Evolutionary conservation across 2,888 invertebrate genomes (phyloP).

Genomic region (Agrochola lota): DNA sequence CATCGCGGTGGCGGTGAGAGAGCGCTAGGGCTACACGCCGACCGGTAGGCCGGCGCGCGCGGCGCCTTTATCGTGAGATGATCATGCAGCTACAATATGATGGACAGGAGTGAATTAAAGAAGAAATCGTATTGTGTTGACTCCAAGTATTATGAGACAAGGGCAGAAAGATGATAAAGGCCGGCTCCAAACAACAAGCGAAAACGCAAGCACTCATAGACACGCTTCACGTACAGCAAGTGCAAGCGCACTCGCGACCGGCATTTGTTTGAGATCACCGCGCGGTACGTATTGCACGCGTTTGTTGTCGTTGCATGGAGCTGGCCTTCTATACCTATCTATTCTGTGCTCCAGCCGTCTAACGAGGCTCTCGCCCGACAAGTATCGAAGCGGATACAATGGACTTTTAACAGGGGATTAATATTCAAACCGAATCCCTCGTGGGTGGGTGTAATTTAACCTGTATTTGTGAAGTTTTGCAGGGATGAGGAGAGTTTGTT

Average conservation of each 20-base stretch:
- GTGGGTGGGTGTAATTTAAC: constrained; percentile 3
- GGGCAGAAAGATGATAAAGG: no score
- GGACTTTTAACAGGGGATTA: constrained; percentile 51
- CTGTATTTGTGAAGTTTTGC: constrained; percentile 22
- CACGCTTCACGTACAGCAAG: background rate
- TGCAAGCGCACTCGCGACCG: background rate
- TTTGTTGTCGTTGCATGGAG: background rate
- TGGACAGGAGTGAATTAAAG: no score
- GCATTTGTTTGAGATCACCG: background rate
- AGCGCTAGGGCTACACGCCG: no score
- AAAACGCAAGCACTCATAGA: background rate
- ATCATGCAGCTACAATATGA: no score
- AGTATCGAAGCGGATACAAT: constrained; percentile 45
- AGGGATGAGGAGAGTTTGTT: background rate
- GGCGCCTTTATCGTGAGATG: no score
- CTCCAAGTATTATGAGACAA: no score
- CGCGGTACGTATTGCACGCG: no score
- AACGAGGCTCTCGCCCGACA: constrained; percentile 38
- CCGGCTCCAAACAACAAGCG: no score
- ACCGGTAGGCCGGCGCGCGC: no score
- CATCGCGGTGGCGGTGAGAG: no score
- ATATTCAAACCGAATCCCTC: constrained; percentile 49
- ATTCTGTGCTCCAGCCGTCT: background rate
- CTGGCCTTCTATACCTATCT: constrained; percentile 6
- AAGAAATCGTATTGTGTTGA: no score